These are phyloP conservation scores for Aurelia aurita complex sp. Pacific DNA, from an alignment of 30 jellyfish, hydroid and myxozoan species.

Conservation along the genomic window DNA sequence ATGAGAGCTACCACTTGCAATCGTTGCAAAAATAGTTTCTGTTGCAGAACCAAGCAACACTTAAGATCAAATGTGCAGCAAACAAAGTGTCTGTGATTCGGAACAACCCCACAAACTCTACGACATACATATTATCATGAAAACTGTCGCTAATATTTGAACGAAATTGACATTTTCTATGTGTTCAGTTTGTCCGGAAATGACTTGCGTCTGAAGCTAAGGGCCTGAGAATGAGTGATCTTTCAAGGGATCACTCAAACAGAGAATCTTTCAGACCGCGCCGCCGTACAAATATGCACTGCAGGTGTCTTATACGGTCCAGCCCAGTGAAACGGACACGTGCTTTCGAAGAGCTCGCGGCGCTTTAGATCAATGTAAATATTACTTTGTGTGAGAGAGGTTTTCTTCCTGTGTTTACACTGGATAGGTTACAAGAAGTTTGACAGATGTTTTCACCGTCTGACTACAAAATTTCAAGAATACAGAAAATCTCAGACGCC, in stretches of 20 bases:
- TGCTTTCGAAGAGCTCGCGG: conserved; percentile 67
- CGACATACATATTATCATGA: too few relatives aligned
- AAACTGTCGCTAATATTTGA: conserved; percentile 20
- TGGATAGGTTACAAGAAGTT: conserved; percentile 56
- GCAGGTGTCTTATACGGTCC: conserved; percentile 75
- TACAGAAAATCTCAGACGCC: too few relatives aligned
- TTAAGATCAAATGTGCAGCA: too few relatives aligned
- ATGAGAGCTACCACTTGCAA: too few relatives aligned
- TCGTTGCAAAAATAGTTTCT: too few relatives aligned
- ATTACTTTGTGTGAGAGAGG: conserved; percentile 46
- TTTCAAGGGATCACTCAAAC: conserved; percentile 26
- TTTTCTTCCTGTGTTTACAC: conserved; percentile 51
- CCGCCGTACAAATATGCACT: conserved; percentile 67
- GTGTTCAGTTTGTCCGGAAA: conserved; percentile 41
- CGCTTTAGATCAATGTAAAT: conserved; percentile 61
- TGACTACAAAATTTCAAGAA: too few relatives aligned
- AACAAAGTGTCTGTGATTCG: too few relatives aligned
- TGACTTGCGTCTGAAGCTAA: conserved; percentile 27
- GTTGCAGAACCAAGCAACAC: too few relatives aligned
- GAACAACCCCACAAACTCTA: too few relatives aligned
- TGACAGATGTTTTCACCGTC: conserved; percentile 58
- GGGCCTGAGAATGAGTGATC: conserved; percentile 44
- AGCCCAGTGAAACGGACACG: conserved; percentile 66
- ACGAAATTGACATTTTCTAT: conserved; percentile 13
- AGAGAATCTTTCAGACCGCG: conserved; percentile 39